Evolutionary conservation across 1,140 invertebrate species (phyloP).

Genomic region (Drosophila serrata): DNA sequence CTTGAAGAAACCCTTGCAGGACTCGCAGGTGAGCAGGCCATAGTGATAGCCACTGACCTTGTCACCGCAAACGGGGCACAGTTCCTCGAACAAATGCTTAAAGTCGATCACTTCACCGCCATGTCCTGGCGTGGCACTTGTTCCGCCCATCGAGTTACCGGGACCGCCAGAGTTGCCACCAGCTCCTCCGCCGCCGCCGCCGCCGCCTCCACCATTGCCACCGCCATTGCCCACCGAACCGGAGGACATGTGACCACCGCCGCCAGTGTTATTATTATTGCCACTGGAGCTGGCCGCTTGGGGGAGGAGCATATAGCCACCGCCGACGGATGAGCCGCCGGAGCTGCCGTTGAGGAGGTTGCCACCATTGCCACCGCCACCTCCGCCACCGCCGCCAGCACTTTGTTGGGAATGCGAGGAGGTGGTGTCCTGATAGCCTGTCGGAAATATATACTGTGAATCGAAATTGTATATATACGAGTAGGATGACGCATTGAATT

Average conservation of each 20-base stretch:
- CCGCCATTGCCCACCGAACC: constrained; percentile 49
- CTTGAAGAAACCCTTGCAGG: constrained; percentile 99
- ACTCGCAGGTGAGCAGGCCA: constrained; percentile 99
- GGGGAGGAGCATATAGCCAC: constrained; percentile 61
- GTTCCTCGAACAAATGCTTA: constrained; percentile 97
- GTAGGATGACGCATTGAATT: constrained; percentile 81
- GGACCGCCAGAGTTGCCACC: constrained; percentile 44
- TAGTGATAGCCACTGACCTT: constrained; percentile 99
- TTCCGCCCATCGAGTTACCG: constrained; percentile 69
- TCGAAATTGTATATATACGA: constrained; percentile 85
- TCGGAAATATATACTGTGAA: constrained; percentile 85
- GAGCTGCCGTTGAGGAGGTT: constrained; percentile 60
- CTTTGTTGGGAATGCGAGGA: constrained; percentile 84
- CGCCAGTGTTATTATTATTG: constrained; percentile 54
- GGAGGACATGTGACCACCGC: constrained; percentile 67
- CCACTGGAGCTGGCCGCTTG: constrained; percentile 61
- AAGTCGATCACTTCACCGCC: constrained; percentile 92
- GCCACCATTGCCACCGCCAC: constrained; percentile 28
- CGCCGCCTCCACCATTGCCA: constrained; percentile 10
- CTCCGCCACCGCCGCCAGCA: constrained; percentile 75
- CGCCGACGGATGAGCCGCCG: constrained; percentile 46
- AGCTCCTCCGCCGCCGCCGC: constrained; percentile 44
- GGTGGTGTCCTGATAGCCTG: constrained; percentile 85
- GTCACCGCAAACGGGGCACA: constrained; percentile 99
- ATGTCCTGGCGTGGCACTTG: constrained; percentile 85